A percentile compares a stretch with the other conserved stretches of the same genome.
Evolutionary conservation across 1,140 invertebrate species (phyloP).

Genomic region (Forficula auricularia): DNA sequence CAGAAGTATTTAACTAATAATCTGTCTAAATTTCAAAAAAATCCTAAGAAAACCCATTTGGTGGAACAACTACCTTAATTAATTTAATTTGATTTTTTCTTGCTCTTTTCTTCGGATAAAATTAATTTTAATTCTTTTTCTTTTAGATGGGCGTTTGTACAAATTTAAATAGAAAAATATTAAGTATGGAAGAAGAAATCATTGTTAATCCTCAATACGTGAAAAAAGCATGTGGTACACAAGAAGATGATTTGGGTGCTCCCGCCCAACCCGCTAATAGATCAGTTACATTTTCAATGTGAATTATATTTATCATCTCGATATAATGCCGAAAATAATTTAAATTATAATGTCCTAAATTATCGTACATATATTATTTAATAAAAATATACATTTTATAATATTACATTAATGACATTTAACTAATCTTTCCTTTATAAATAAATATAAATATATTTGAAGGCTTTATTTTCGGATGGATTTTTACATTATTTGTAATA

Average conservation of each 20-base stretch:
- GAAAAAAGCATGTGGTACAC: constrained; percentile 46
- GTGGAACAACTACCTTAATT: too few relatives aligned
- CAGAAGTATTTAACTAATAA: too few relatives aligned
- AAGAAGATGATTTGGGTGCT: constrained; percentile 43
- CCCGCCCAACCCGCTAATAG: constrained; percentile 32
- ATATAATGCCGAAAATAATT: too few relatives aligned
- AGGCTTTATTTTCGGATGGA: constrained; percentile 1
- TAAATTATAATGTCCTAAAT: too few relatives aligned
- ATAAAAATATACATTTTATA: background rate
- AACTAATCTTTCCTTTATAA: too few relatives aligned
- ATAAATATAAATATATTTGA: background rate
- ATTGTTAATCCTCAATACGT: constrained; percentile 75
- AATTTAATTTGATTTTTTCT: too few relatives aligned
- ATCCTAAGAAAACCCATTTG: too few relatives aligned
- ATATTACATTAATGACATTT: too few relatives aligned
- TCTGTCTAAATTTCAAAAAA: too few relatives aligned
- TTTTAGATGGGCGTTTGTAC: constrained; percentile 68
- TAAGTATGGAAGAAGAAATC: constrained; percentile 87
- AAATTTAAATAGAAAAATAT: constrained; percentile 67
- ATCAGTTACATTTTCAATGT: constrained; percentile 13
- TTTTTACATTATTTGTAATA: constrained; percentile 2
- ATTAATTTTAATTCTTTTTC: constrained; percentile 8
- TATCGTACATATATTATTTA: background rate
- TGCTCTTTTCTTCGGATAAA: too few relatives aligned
- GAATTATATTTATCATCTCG: background rate